Evolutionary conservation across 1,140 invertebrate genomes (phyloP), one percentile per base, ranked within the genome.

Genomic region (Manduca sexta): DNA sequence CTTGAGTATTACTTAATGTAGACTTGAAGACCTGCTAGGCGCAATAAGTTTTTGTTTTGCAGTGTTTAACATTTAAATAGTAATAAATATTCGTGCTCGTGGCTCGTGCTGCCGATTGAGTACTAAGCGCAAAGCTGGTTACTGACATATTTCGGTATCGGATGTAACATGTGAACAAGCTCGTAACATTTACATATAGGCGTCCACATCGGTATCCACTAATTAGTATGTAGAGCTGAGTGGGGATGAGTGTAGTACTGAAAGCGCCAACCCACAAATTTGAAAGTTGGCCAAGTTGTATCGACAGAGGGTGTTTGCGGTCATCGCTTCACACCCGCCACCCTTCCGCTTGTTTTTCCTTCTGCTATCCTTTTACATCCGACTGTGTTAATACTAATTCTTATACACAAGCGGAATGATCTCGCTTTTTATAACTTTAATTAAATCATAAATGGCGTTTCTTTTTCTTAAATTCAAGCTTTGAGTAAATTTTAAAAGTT

Each of bases 261-360:
- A 71, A 66, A 74, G 70, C 52, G 74, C 72, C 72, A 78, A 78
- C 69, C 64, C 70, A 74, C 72, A 77, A 69, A 72, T 69, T 75
- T 75, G 74, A 74, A 70, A 74, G 61, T 74, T 74, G 66, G 72
- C 74, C 74, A 78, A 75, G 64, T 78, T 78, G 64, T 64, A 71
- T 66, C 66, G 62, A 60, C 60, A 63, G 57, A 45, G 56, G 49
- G 49, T 58, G 59, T 68, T 62, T 69, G 71, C 42, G 71, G 72
- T 65, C 11, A 34, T 44, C 54, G 50, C 55, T 59, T 49, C 49
- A 45, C 59, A 17, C 15, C 14, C 17, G 10, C 11, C 17, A 18
- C 38, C 14, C 15, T 16, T 18, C 8, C 15, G 17, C 10, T 18
- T 40, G 38, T 18, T 17, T 11, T 14, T 10, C 15, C 11, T 17